Conservation (phyloP, 2,888 invertebrate species). For the Beris chalybata region DNA sequence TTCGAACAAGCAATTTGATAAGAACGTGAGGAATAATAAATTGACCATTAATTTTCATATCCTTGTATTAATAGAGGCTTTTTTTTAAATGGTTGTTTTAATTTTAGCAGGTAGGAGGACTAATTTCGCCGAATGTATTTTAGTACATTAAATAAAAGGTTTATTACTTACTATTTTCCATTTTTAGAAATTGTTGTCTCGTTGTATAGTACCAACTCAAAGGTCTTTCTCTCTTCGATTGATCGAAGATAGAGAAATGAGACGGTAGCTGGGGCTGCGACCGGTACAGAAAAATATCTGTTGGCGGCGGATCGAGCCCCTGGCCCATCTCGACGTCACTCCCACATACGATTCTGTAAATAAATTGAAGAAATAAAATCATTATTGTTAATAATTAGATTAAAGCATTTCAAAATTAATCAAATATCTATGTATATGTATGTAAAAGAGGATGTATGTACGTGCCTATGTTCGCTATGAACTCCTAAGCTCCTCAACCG, state of each 20-base stretch:
- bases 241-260: constrained; percentile 43
- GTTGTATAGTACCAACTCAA: constrained; percentile 36
- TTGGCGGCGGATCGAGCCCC: constrained; percentile 46
- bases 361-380: constrained; percentile 5
- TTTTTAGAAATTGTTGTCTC: constrained; percentile 36
- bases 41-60: no score
- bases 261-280: constrained; percentile 45
- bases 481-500: no score
- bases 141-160: background rate
- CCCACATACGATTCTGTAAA: constrained; percentile 45
- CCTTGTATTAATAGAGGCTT: no score
- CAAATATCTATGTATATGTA: no score
- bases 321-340: constrained; percentile 46
- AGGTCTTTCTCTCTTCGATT: constrained; percentile 40
- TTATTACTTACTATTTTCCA: constrained; percentile 40
- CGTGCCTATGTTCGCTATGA: no score
- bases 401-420: no score
- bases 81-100: no score
- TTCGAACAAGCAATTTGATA: no score
- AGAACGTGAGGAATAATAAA: background rate
- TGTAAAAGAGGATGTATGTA: no score
- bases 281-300: constrained; percentile 44
- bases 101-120: no score
- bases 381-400: no score
- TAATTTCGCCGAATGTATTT: no score